Conservation (phyloP, 2,113 vertebrate species). For the Ailurus styani region DNA sequence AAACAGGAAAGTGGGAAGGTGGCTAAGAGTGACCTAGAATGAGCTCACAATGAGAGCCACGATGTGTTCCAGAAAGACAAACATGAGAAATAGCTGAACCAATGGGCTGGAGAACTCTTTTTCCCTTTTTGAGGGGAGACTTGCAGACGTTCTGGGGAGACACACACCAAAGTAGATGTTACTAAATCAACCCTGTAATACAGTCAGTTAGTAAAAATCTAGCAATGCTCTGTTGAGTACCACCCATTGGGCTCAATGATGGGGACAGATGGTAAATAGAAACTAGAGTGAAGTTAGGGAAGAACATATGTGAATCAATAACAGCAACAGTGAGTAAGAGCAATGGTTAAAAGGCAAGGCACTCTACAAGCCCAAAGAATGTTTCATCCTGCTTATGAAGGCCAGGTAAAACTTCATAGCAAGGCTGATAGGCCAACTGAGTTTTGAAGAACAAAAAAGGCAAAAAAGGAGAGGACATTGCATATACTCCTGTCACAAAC, state of each 20-base stretch:
- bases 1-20: not conserved
- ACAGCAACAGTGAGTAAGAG: not conserved
- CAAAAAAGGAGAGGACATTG: not conserved
- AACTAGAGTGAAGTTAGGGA: not conserved
- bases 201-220: not conserved
- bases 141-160: not conserved
- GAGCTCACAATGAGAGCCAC: accelerated
- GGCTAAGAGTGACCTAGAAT: not conserved
- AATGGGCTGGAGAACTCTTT: not conserved
- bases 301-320: not conserved
- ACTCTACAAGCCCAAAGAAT: not conserved
- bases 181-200: not conserved
- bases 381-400: not conserved
- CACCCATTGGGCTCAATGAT: not conserved
- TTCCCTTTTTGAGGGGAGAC: not conserved
- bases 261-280: not conserved
- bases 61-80: not conserved
- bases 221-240: not conserved
- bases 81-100: not conserved
- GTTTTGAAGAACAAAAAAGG: not conserved
- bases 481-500: not conserved
- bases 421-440: not conserved
- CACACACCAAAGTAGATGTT: not conserved
- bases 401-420: not conserved
- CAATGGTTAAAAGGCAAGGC: not conserved